Evolutionary conservation across 2,888 invertebrate genomes (phyloP), one percentile per base, ranked within the genome.

Genomic region (Chymomyza caudatula): DNA sequence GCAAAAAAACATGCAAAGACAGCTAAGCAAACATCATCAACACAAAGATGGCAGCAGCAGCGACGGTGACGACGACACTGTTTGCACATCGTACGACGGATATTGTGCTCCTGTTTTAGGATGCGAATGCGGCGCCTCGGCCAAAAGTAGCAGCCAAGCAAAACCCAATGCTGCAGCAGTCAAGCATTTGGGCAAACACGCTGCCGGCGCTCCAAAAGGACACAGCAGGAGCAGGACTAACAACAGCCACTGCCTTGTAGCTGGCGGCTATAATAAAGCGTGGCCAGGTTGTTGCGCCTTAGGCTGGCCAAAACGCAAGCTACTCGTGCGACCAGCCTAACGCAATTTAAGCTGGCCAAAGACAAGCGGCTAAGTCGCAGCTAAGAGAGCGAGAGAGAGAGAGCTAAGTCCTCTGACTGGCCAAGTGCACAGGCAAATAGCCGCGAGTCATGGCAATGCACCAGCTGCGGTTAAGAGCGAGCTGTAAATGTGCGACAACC

Each of bases 21-120:
- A 84, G 83, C 83, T 84, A 84, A 84, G 86, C 86, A 84, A 84
- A 84, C 83, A 84, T 85, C 82, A 85, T 85, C 85, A 85, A 77
- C 82, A 85, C 85, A 80, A 80, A 80, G 80, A 82, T 85, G 81
- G 82, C 81, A 44, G 57, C 44, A 59, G n/a, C 11, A 76, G 79
- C 23, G 53, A 17, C 49, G 49, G 49, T 3, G 44, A 47, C 44
- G 17, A 47, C 49, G 55, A 25, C 55, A 44, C 55, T 85, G 83
- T 85, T 80, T 85, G 80, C 76, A 71, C 76, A 85, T 68, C 76
- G 83, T 77, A 56, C n/a, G 83, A 76, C 83, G 85, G 85, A 81
- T 85, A 85, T 85, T 85, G 85, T 83, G 78, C 78, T 76, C 76
- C 79, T 85, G 85, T 82, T 25, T 85, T 79, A 84, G 80, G 79